Percentiles rank a stretch among this genome's conserved stretches.
Evolutionary conservation across 2,113 vertebrate genomes (phyloP).

Genomic region (Pontoporia blainvillei): DNA sequence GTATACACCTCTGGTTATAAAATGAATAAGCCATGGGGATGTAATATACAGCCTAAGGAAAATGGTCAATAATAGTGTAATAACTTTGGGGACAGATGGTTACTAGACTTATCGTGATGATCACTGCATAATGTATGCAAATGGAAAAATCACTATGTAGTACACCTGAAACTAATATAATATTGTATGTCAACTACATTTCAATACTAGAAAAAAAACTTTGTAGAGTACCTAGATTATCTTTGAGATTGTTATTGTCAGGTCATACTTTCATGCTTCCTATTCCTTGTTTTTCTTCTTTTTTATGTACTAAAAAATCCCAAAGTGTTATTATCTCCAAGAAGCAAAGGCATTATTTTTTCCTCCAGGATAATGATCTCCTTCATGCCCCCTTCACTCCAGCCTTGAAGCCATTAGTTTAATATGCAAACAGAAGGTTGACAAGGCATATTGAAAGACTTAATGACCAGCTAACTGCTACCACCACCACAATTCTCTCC

Average conservation of each 20-base stretch:
- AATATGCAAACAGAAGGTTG: neutral
- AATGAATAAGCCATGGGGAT: neutral
- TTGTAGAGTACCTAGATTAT: neutral
- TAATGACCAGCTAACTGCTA: constrained; percentile 15
- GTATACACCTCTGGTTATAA: neutral
- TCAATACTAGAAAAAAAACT: neutral
- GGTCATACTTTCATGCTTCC: neutral
- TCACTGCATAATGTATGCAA: neutral
- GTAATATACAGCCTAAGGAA: neutral
- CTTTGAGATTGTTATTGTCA: neutral
- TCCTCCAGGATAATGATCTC: neutral
- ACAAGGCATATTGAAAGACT: neutral
- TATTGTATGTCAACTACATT: neutral
- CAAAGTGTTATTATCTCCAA: neutral
- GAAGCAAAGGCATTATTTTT: constrained; percentile 33
- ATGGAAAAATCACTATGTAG: neutral
- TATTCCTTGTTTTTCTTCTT: neutral
- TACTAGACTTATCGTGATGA: neutral
- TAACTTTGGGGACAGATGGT: neutral
- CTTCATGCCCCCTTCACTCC: neutral
- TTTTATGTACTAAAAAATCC: neutral
- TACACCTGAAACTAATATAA: neutral
- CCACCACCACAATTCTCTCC: neutral
- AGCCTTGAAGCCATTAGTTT: neutral
- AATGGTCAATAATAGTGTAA: neutral